These are phyloP conservation scores for Bombycilla garrulus DNA, from an alignment of 2,113 vertebrate genomes.

Conservation along the genomic window DNA sequence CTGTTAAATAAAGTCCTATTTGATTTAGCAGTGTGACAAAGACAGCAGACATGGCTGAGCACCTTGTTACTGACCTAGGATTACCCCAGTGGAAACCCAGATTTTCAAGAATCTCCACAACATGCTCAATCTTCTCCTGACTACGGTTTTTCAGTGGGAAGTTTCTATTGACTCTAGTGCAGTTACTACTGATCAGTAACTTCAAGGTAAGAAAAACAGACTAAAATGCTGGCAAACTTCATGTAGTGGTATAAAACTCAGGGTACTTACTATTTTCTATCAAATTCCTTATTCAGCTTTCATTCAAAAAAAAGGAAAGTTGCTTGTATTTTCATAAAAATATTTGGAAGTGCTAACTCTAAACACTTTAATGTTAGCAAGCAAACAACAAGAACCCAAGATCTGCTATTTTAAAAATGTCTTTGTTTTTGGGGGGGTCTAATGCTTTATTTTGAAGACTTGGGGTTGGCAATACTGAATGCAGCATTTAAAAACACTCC, in stretches of 20 bases:
- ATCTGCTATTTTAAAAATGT: background rate
- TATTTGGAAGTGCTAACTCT: background rate
- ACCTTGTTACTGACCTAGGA: background rate
- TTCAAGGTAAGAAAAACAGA: background rate
- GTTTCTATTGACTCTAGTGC: background rate
- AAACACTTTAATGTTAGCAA: background rate
- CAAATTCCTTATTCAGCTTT: background rate
- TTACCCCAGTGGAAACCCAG: background rate
- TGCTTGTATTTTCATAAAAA: background rate
- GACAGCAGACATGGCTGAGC: background rate
- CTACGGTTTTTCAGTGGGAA: background rate
- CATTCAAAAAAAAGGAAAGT: background rate
- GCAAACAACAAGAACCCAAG: background rate
- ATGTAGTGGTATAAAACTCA: background rate
- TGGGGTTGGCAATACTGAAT: slow-evolving; percentile 30
- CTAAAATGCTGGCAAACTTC: background rate
- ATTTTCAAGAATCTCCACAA: background rate
- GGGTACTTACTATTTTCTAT: background rate
- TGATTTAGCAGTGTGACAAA: background rate
- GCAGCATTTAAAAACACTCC: slow-evolving; percentile 36
- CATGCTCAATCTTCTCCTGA: background rate
- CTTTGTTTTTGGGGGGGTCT: background rate
- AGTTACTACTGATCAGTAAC: background rate
- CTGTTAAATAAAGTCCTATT: background rate
- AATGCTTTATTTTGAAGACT: background rate